Conservation (phyloP, 1,140 invertebrate genomes). For the Drosophila parvula region DNA sequence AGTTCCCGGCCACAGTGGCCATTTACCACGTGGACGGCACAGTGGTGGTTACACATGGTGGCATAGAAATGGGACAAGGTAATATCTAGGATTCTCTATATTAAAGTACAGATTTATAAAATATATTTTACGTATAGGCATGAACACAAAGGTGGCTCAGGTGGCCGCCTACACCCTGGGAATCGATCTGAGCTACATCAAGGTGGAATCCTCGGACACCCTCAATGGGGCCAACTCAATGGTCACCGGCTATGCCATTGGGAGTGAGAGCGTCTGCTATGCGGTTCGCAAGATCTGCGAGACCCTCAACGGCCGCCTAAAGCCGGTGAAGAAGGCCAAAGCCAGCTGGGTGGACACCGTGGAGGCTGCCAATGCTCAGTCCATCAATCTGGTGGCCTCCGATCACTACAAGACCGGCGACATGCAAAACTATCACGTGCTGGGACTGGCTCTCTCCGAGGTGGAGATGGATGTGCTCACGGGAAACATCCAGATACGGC, state of each 20-base stretch:
- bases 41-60: constrained; percentile 88
- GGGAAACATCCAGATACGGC: constrained; percentile 87
- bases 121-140: constrained; percentile 57
- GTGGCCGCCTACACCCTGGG: constrained; percentile 90
- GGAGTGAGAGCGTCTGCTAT: constrained; percentile 85
- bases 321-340: constrained; percentile 86
- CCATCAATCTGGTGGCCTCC: constrained; percentile 88
- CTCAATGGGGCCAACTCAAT: constrained; percentile 88
- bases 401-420: constrained; percentile 86
- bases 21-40: constrained; percentile 89
- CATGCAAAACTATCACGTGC: constrained; percentile 87
- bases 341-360: constrained; percentile 88
- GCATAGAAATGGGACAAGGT: constrained; percentile 91
- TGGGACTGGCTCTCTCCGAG: constrained; percentile 87
- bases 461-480: constrained; percentile 92
- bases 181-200: constrained; percentile 89
- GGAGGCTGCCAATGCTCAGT: constrained; percentile 84
- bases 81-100: too few relatives aligned
- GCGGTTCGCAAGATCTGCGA: constrained; percentile 88
- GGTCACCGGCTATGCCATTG: constrained; percentile 89
- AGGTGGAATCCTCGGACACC: constrained; percentile 88
- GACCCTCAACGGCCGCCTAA: constrained; percentile 86
- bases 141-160: constrained; percentile 90
- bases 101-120: too few relatives aligned
- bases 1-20: constrained; percentile 86